These are phyloP conservation scores for Ephestia elutella DNA, from an alignment of 1,140 invertebrate species.

Conservation along the genomic window DNA sequence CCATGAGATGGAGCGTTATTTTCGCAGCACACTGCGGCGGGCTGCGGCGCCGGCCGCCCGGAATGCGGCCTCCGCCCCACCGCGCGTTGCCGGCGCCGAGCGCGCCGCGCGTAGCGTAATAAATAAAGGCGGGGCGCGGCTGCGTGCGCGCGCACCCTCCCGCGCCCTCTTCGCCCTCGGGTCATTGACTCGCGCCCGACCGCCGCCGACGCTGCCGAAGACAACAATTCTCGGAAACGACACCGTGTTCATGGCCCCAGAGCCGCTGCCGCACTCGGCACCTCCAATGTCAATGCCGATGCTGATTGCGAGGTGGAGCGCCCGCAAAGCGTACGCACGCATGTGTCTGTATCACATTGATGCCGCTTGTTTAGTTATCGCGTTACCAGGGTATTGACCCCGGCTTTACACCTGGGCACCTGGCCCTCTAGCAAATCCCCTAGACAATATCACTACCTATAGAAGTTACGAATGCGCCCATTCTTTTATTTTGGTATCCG, in stretches of 20 bases:
- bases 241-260: slow-evolving; percentile 46
- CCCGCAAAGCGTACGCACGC: slow-evolving; percentile 9
- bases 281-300: slow-evolving; percentile 67
- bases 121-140: slow-evolving; percentile 71
- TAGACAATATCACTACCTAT: slow-evolving; percentile 19
- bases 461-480: slow-evolving; percentile 9
- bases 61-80: slow-evolving; percentile 70
- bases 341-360: slow-evolving; percentile 15
- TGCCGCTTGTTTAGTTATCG: slow-evolving; percentile 35
- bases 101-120: slow-evolving; percentile 70
- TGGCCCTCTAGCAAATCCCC: slow-evolving; percentile 29
- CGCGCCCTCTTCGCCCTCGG: slow-evolving; percentile 59
- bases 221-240: slow-evolving; percentile 47
- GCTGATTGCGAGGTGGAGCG: slow-evolving; percentile 26
- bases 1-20: slow-evolving; percentile 46
- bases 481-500: slow-evolving; percentile 29
- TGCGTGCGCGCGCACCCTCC: slow-evolving; percentile 69
- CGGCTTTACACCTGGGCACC: slow-evolving; percentile 38
- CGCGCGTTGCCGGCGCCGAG: slow-evolving; percentile 59
- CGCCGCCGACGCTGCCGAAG: slow-evolving; percentile 45
- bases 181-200: slow-evolving; percentile 61
- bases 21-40: slow-evolving; percentile 49
- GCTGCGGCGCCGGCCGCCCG: slow-evolving; percentile 50
- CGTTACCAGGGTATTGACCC: slow-evolving; percentile 45
- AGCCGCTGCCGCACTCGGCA: slow-evolving; percentile 25